Evolutionary conservation across 2,888 invertebrate species (phyloP), one percentile per base, ranked within the genome.

Genomic region (Drosophila neotestacea): DNA sequence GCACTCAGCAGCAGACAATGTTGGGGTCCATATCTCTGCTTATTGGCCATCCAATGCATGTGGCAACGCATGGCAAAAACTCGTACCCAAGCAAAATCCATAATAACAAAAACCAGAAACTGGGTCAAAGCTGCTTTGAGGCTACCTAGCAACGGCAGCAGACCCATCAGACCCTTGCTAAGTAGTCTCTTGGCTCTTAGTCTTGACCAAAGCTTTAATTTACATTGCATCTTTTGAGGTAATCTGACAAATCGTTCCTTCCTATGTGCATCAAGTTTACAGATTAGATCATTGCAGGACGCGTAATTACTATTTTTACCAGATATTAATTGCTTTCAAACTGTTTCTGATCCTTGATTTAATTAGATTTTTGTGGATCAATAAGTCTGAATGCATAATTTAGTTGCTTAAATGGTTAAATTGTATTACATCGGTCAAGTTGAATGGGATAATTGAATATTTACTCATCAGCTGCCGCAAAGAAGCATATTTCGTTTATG

Each of bases 401-500:
- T 59, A 47, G 64, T 64, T 52, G 39, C 60, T 55, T 74, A 79
- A 88, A 75, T 77, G 77, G 63, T 64, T 67, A 79, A 86, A 83
- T 77, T 88, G 73, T 79, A 74, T 84, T 79, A 68, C 13, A 68
- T 61, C 62, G 69, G 70, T 79, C 54, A 82, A 79, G 62, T 72
- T 83, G 79, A 82, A 73, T 73, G 72, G 58, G 58, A 67, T 82
- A 83, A 88, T 85, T 87, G 71, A 81, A 87, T 84, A 85, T 70
- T 36, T 36, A 51, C 42, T 61, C 63, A 64, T 46, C 67, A 70
- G 73, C 62, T 36, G 58, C 58, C 58, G 61, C 58, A 61, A 50
- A 66, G 54, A 51, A 68, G 51, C 65, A 70, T 66, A 84, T 84
- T 83, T 83, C 72, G 78, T 71, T 86, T 66, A 47, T 28, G 22